These are phyloP conservation scores for Drosophila arawakana DNA, from an alignment of 1,140 invertebrate species.

Conservation along the genomic window DNA sequence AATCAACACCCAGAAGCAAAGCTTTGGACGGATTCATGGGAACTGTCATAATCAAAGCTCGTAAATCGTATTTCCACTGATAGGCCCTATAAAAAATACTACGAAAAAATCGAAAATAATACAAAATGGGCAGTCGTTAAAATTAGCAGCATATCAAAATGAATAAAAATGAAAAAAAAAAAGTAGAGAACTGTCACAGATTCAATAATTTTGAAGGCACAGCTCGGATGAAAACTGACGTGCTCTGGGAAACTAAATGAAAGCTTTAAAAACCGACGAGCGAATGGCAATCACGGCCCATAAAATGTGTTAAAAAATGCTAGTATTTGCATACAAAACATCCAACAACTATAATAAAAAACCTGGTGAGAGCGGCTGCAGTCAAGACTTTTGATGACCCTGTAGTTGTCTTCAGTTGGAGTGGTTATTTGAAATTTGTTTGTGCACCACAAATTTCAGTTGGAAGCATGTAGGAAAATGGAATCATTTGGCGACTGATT, in stretches of 20 bases:
- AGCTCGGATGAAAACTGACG: conserved; percentile 13
- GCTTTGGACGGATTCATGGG: neutral
- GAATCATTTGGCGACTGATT: too few relatives aligned
- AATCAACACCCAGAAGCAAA: conserved; percentile 55
- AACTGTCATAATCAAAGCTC: conserved; percentile 56
- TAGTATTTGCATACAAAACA: conserved; percentile 57
- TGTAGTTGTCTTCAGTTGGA: too few relatives aligned
- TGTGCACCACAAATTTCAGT: too few relatives aligned
- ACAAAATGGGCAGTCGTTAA: conserved; percentile 52
- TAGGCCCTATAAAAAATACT: conserved; percentile 9
- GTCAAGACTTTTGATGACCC: too few relatives aligned
- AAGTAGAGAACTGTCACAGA: neutral
- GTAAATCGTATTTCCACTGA: conserved; percentile 34
- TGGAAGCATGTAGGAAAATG: too few relatives aligned
- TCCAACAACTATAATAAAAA: conserved; percentile 30
- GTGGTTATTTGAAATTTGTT: too few relatives aligned
- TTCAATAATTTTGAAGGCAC: neutral
- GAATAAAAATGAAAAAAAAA: conserved; percentile 22
- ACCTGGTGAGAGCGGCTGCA: too few relatives aligned
- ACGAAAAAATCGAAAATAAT: conserved; percentile 7
- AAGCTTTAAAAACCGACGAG: conserved; percentile 50
- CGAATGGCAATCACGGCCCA: conserved; percentile 67
- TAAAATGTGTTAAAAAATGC: conserved; percentile 60
- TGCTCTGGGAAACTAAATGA: conserved; percentile 29
- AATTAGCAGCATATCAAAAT: conserved; percentile 72